Percentiles rank a stretch among this genome's conserved stretches.
Evolutionary conservation across 2,113 vertebrate genomes (phyloP).

Genomic region (Gadus chalcogrammus): DNA sequence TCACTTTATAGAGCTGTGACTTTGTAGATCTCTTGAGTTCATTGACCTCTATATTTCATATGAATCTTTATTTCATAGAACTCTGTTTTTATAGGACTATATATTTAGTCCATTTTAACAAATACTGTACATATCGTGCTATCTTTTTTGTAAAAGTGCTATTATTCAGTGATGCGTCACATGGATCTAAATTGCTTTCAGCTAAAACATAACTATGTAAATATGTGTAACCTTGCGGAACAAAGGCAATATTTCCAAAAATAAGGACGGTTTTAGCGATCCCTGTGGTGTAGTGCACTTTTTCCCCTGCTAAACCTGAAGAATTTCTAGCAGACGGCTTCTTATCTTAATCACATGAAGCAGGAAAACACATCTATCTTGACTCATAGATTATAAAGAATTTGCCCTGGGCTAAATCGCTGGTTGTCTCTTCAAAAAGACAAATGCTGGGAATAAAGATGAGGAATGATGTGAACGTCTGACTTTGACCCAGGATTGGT

Average conservation of each 20-base stretch:
- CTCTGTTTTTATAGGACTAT: too few relatives aligned
- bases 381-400: background rate
- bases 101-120: too few relatives aligned
- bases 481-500: slow-evolving; percentile 16
- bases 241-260: slow-evolving; percentile 4
- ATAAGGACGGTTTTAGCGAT: background rate
- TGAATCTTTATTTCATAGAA: too few relatives aligned
- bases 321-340: background rate
- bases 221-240: too few relatives aligned
- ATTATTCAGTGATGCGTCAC: too few relatives aligned
- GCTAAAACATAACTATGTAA: too few relatives aligned
- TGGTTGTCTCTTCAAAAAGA: background rate
- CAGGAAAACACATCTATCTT: background rate
- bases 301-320: background rate
- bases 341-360: background rate
- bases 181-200: too few relatives aligned
- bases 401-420: background rate
- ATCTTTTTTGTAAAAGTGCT: too few relatives aligned
- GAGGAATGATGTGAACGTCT: slow-evolving; percentile 17
- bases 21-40: too few relatives aligned
- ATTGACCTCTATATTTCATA: too few relatives aligned
- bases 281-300: background rate
- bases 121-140: too few relatives aligned
- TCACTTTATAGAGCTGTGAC: too few relatives aligned
- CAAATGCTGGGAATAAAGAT: background rate